These are phyloP conservation scores for Pantherophis alleghaniensis DNA, from an alignment of 2,797 vertebrate genomes.

Conservation along the genomic window DNA sequence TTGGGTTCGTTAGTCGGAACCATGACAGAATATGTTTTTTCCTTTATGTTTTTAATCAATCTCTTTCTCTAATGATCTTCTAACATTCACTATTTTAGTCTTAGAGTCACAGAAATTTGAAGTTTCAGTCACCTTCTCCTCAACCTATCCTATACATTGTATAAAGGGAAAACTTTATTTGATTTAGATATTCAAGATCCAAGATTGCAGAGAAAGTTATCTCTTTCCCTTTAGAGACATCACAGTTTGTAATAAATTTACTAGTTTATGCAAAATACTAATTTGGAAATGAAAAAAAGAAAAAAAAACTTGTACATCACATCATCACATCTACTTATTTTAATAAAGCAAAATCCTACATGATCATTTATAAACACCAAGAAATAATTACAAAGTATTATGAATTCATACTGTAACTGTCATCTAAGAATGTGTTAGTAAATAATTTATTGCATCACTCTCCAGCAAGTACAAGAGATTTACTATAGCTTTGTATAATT, in stretches of 20 bases:
- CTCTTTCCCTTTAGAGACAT: neutral
- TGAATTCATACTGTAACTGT: neutral
- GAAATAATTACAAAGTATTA: neutral
- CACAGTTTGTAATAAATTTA: neutral
- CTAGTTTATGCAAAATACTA: neutral
- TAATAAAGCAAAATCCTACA: slow-evolving; percentile 8
- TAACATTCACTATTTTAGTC: neutral
- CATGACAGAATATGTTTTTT: neutral
- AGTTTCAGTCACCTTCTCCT: neutral
- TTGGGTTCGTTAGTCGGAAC: no score
- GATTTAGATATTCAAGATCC: neutral
- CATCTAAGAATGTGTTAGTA: neutral
- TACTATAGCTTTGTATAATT: neutral
- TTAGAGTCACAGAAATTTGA: neutral
- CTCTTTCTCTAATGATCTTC: neutral
- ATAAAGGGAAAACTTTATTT: neutral
- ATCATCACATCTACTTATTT: neutral
- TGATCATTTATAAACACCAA: slow-evolving; percentile 2
- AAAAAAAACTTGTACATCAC: neutral
- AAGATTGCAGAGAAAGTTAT: neutral
- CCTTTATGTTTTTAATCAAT: neutral
- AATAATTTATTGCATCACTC: slow-evolving; percentile 7
- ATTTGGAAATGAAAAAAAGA: neutral
- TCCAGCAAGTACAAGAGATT: neutral
- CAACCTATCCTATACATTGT: neutral